A percentile compares a stretch with the other conserved stretches of the same genome.
Conservation (phyloP, 2,888 invertebrate genomes). For the Drosophila differens region DNA sequence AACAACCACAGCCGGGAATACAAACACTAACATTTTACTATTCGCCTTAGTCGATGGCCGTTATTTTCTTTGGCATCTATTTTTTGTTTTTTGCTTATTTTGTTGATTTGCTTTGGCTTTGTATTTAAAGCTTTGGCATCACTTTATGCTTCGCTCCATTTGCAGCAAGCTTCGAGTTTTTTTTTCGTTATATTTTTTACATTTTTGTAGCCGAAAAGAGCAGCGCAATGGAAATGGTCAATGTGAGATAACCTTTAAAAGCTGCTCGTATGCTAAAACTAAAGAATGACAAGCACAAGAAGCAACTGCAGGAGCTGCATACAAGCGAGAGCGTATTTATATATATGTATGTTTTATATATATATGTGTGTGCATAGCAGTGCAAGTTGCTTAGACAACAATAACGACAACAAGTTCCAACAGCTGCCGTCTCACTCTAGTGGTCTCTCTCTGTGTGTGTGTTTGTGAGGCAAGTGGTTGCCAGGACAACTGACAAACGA, state of each 20-base stretch:
- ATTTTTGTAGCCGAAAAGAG: conserved; percentile 31
- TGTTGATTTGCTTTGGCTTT: conserved; percentile 41
- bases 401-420: conserved; percentile 18
- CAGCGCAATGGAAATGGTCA: conserved; percentile 49
- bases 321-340: neutral
- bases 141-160: conserved; percentile 39
- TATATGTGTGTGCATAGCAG: conserved; percentile 45
- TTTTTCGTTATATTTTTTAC: conserved; percentile 12
- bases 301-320: conserved; percentile 32
- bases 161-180: conserved; percentile 13
- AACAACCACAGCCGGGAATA: conserved; percentile 6
- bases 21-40: conserved; percentile 32
- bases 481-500: conserved; percentile 68
- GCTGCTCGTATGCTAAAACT: conserved; percentile 76
- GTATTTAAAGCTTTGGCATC: conserved; percentile 55
- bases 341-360: neutral
- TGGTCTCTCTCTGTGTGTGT: neutral
- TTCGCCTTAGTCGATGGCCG: conserved; percentile 34
- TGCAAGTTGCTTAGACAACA: conserved; percentile 69
- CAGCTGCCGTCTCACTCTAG: conserved; percentile 34
- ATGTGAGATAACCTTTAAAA: conserved; percentile 74
- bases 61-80: conserved; percentile 28
- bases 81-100: conserved; percentile 15
- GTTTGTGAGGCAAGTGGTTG: conserved; percentile 44
- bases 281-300: conserved; percentile 63